Conservation (phyloP, 2,113 vertebrate genomes). For the Peromyscus polionotus region DNA sequence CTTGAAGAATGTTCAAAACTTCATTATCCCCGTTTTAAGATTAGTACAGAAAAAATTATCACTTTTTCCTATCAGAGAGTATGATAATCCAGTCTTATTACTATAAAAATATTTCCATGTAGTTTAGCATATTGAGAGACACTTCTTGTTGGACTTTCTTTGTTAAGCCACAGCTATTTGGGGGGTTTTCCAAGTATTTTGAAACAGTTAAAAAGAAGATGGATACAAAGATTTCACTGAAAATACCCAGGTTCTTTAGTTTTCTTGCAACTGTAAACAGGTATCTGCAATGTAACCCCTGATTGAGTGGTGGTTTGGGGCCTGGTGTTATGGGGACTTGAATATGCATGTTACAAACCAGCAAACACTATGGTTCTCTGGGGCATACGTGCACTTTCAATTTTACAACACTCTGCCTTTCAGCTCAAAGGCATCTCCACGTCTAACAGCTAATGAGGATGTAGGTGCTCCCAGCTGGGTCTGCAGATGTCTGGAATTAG, state of each 20-base stretch:
- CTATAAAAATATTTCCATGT: accelerated
- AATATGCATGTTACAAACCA: not conserved
- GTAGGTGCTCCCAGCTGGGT: not conserved
- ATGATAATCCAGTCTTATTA: accelerated
- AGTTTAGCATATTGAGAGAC: accelerated
- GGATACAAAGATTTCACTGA: not conserved
- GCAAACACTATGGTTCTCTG: not conserved
- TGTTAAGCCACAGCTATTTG: not conserved
- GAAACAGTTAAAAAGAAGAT: not conserved
- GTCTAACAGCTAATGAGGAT: not conserved
- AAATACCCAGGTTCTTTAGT: not conserved
- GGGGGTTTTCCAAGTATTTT: not conserved
- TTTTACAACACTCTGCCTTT: not conserved
- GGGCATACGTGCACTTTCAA: not conserved
- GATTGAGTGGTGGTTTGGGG: not conserved
- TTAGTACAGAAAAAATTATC: not conserved
- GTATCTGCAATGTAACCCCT: not conserved
- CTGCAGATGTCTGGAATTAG: not conserved
- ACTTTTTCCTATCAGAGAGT: not conserved
- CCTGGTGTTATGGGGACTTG: not conserved
- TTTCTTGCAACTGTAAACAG: not conserved
- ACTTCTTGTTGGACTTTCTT: not conserved
- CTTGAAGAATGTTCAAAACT: not conserved
- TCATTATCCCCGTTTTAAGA: not conserved
- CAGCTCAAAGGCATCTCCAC: not conserved